Evolutionary conservation across 1,140 invertebrate genomes (phyloP).

Genomic region (Macrotrachela quadricornifera): DNA sequence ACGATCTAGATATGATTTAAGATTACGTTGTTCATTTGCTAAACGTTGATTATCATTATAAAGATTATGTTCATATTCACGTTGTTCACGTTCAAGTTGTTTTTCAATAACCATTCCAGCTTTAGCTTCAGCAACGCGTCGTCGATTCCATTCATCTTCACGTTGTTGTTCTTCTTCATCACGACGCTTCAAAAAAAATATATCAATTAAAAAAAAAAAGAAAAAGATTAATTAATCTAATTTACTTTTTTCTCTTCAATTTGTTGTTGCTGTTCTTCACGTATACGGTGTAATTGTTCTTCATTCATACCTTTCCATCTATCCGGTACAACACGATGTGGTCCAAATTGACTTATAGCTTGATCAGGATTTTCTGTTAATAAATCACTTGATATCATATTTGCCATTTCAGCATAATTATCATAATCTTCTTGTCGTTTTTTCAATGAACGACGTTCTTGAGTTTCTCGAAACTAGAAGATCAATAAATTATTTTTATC

Average conservation of each 20-base stretch:
- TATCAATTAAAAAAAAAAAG: conserved; percentile 15
- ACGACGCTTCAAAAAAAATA: neutral
- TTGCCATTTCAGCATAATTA: conserved; percentile 63
- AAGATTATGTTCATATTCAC: conserved; percentile 35
- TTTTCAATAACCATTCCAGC: conserved; percentile 36
- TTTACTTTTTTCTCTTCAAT: conserved; percentile 43
- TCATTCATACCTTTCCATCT: conserved; percentile 63
- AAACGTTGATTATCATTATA: conserved; percentile 42
- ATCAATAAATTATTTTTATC: too few relatives aligned
- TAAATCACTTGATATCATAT: conserved; percentile 60
- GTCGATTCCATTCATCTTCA: conserved; percentile 16
- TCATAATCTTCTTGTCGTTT: conserved; percentile 43
- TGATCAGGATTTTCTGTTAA: conserved; percentile 57
- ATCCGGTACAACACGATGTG: conserved; percentile 43
- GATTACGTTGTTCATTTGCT: conserved; percentile 41
- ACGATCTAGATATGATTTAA: conserved; percentile 40
- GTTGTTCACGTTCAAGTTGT: conserved; percentile 20
- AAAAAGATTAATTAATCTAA: neutral
- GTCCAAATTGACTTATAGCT: conserved; percentile 49
- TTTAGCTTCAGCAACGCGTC: conserved; percentile 23
- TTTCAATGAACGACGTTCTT: conserved; percentile 36
- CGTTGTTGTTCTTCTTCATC: conserved; percentile 31
- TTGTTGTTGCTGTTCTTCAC: conserved; percentile 47
- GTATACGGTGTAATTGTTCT: conserved; percentile 45
- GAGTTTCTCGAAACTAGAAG: too few relatives aligned